phyloP scores from a whole-genome alignment of 2,888 invertebrate species.

The Helobdella robusta region DNA sequence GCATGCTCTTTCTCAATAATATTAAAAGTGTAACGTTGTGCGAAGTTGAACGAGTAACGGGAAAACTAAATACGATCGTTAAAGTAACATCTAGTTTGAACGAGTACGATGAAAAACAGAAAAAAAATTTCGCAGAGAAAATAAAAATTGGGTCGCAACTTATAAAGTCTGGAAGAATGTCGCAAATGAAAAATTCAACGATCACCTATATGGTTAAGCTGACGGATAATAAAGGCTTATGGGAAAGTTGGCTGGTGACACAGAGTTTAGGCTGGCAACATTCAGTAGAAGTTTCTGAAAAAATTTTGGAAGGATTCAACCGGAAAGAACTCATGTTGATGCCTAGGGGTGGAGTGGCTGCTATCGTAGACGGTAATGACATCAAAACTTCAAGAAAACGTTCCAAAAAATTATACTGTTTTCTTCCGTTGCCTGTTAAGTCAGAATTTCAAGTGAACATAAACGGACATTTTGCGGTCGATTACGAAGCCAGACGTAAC shows the following conservation, averaged over 20 bases:
- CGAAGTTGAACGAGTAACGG: constrained; percentile 29
- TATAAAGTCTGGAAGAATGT: constrained; percentile 7
- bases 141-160: constrained; percentile 13
- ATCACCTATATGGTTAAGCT: constrained; percentile 32
- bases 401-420: constrained; percentile 33
- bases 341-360: constrained; percentile 35
- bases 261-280: constrained; percentile 37
- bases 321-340: constrained; percentile 36
- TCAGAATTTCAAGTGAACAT: constrained; percentile 41
- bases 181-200: constrained; percentile 19
- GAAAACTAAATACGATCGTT: constrained; percentile 18
- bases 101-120: constrained; percentile 26
- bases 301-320: constrained; percentile 34
- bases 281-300: constrained; percentile 26
- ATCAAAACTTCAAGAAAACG: constrained; percentile 5
- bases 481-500: constrained; percentile 38
- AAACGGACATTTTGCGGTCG: constrained; percentile 43
- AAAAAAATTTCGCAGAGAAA: constrained; percentile 32
- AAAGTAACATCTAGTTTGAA: constrained; percentile 30
- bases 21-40: constrained; percentile 36
- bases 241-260: constrained; percentile 38
- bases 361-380: constrained; percentile 31
- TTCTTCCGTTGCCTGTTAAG: constrained; percentile 35
- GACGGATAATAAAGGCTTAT: constrained; percentile 33
- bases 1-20: constrained; percentile 41